These are phyloP conservation scores for Drosophila multiciliata DNA, from an alignment of 2,888 invertebrate species.

Conservation along the genomic window DNA sequence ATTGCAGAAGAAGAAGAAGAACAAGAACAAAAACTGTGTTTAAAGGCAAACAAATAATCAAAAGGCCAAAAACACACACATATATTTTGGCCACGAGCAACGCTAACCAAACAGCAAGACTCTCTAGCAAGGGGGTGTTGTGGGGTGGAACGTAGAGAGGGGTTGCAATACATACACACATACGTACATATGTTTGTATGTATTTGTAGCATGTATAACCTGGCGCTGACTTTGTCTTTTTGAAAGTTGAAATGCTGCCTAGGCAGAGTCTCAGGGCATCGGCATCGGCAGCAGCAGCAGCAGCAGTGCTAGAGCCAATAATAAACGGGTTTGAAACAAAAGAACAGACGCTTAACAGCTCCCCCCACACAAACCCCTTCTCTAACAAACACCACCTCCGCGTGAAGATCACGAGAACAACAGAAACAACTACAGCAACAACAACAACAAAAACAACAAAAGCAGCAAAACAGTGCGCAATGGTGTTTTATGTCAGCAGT, in stretches of 20 bases:
- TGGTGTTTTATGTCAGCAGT: constrained; percentile 25
- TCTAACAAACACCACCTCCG: constrained; percentile 35
- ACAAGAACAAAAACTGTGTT: constrained; percentile 50
- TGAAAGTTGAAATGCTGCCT: constrained; percentile 70
- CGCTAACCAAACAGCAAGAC: constrained; percentile 1
- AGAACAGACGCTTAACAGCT: constrained; percentile 66
- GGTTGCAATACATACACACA: constrained; percentile 9
- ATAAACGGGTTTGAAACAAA: constrained; percentile 76
- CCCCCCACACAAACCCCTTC: neutral
- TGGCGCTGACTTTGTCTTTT: constrained; percentile 68
- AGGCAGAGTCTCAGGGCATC: constrained; percentile 49
- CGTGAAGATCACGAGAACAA: constrained; percentile 65
- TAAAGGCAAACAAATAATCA: constrained; percentile 54
- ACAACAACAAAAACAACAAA: constrained; percentile 16
- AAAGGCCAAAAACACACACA: constrained; percentile 31
- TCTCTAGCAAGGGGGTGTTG: neutral
- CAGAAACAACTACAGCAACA: constrained; percentile 14
- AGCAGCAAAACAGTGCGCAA: constrained; percentile 30
- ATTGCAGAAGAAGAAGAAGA: constrained; percentile 41
- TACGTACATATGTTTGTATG: neutral
- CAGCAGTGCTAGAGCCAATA: constrained; percentile 59
- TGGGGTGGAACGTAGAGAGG: neutral
- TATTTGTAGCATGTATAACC: constrained; percentile 56
- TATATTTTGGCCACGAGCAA: constrained; percentile 54
- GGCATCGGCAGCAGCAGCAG: constrained; percentile 18